Conservation (phyloP, 2,113 vertebrate species). For the Cryptotis parvus region DNA sequence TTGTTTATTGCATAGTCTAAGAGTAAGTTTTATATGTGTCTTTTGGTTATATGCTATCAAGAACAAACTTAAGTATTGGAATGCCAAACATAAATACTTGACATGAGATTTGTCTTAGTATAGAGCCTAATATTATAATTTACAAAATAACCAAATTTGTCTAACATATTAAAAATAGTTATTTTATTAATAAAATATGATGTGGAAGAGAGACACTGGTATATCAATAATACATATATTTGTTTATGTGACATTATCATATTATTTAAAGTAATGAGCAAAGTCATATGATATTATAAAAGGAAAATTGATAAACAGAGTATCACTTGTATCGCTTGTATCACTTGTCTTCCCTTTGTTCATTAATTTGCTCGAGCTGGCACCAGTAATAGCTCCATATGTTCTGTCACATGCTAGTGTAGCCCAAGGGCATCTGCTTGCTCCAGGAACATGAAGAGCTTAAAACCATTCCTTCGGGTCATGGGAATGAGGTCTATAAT, state of each 20-base stretch:
- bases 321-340: too few species aligned
- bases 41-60: not conserved
- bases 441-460: too few species aligned
- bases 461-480: too few species aligned
- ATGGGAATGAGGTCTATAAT: too few species aligned
- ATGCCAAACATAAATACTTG: not conserved
- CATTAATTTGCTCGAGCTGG: too few species aligned
- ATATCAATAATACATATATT: conserved; percentile 13
- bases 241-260: not conserved
- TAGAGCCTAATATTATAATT: not conserved
- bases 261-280: not conserved
- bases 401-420: too few species aligned
- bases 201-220: not conserved
- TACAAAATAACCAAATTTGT: not conserved
- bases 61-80: not conserved
- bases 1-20: not conserved
- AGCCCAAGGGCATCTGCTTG: too few species aligned
- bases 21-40: not conserved
- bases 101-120: not conserved
- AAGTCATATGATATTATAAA: not conserved
- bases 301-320: not conserved
- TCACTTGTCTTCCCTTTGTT: too few species aligned
- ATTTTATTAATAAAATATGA: too few species aligned
- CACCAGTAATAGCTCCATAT: too few species aligned
- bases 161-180: too few species aligned